phyloP scores from a whole-genome alignment of 2,888 invertebrate genomes.

The Odontocolon sp. region DNA sequence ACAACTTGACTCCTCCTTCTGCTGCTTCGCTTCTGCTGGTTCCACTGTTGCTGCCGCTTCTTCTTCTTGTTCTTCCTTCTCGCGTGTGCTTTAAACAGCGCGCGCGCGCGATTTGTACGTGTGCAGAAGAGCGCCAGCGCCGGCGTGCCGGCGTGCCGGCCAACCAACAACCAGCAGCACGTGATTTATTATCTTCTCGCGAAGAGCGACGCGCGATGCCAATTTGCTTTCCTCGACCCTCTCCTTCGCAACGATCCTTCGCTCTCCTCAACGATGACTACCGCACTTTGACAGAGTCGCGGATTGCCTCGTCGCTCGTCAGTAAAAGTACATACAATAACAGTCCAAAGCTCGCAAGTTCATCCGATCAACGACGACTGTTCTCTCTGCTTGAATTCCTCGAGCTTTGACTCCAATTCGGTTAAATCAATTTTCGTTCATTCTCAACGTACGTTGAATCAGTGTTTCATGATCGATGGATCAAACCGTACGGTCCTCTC shows the following conservation, averaged over 20 bases:
- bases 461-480: too few species aligned
- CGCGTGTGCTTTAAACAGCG: conserved; percentile 50
- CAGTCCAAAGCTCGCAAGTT: conserved; percentile 4
- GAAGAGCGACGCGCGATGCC: conserved; percentile 51
- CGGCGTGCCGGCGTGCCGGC: conserved; percentile 26
- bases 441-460: not conserved
- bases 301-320: conserved; percentile 37
- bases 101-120: conserved; percentile 32
- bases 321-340: conserved; percentile 15
- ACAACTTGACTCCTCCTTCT: conserved; percentile 80
- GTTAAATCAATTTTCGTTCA: conserved; percentile 34
- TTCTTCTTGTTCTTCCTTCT: conserved; percentile 64
- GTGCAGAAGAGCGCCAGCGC: conserved; percentile 55
- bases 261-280: conserved; percentile 11
- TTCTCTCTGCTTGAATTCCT: not conserved
- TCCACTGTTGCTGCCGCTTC: conserved; percentile 53
- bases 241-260: not conserved
- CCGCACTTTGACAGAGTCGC: conserved; percentile 42
- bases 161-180: conserved; percentile 31
- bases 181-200: conserved; percentile 60
- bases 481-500: too few species aligned
- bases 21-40: conserved; percentile 70
- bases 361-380: not conserved
- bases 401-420: conserved; percentile 1
- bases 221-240: conserved; percentile 58